Conservation (phyloP, 2,113 vertebrate species). For the Scomber scombrus region DNA sequence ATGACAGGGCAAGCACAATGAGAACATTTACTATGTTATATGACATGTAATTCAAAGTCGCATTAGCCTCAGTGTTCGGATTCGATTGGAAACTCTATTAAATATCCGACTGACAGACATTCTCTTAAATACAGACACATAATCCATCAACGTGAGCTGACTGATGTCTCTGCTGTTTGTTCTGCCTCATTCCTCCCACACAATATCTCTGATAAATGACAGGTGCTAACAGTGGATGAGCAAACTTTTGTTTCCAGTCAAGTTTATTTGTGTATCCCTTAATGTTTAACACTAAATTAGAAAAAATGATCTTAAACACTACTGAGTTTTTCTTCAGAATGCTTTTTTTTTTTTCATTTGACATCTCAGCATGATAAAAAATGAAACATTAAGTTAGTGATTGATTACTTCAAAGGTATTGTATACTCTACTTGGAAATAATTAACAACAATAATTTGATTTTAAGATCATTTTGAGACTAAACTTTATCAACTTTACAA, state of each 20-base stretch:
- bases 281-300: not conserved
- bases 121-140: conserved; percentile 22
- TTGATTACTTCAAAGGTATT: not conserved
- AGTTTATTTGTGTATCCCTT: not conserved
- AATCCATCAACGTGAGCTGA: conserved; percentile 57
- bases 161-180: conserved; percentile 44
- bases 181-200: conserved; percentile 26
- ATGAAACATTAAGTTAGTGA: not conserved
- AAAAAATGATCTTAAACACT: too few relatives aligned
- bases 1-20: conserved; percentile 16
- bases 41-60: conserved; percentile 51
- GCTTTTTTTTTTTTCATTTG: too few relatives aligned
- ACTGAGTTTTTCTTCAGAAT: too few relatives aligned
- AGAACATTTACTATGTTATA: conserved; percentile 38
- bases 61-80: conserved; percentile 33
- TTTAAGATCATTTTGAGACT: too few relatives aligned
- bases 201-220: conserved; percentile 46
- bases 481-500: not conserved
- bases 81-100: conserved; percentile 60
- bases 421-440: not conserved
- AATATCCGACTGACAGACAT: conserved; percentile 52
- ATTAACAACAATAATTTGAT: not conserved
- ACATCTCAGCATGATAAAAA: too few relatives aligned
- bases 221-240: not conserved
- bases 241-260: conserved; percentile 26